These are phyloP conservation scores for Egretta garzetta DNA, from an alignment of 2,113 vertebrate genomes.

Conservation along the genomic window DNA sequence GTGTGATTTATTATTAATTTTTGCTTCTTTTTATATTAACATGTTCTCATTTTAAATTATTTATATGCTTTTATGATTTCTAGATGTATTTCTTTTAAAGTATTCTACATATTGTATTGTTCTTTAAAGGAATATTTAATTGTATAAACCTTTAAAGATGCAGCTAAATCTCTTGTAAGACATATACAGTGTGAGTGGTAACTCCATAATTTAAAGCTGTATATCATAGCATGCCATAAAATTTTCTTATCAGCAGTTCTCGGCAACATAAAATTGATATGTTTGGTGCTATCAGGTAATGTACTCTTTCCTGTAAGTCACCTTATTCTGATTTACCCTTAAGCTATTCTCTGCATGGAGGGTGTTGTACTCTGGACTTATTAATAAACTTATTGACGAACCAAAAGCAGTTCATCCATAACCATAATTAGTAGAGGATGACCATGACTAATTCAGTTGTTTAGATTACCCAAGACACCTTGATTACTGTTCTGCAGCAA, in stretches of 20 bases:
- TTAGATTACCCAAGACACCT: not conserved
- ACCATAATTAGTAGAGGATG: not conserved
- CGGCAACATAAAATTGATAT: not conserved
- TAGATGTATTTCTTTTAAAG: not conserved
- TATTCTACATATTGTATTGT: not conserved
- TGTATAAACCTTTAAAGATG: not conserved
- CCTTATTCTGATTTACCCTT: not conserved
- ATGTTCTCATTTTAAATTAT: not conserved
- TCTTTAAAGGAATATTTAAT: slow-evolving; percentile 4
- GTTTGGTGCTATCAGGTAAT: not conserved
- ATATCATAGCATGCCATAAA: not conserved
- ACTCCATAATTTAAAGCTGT: not conserved
- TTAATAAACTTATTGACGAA: not conserved
- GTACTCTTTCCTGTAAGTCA: not conserved
- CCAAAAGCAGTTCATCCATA: not conserved
- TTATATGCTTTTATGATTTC: not conserved
- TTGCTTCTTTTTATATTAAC: not conserved
- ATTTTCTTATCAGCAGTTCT: not conserved
- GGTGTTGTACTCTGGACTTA: not conserved
- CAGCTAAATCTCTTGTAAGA: not conserved
- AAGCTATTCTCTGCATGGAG: not conserved
- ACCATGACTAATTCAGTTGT: slow-evolving; percentile 5
- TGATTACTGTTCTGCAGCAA: not conserved
- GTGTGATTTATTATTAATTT: not conserved
- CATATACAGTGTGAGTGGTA: not conserved